Percentiles rank a stretch among this genome's conserved stretches.
phyloP scores from a whole-genome alignment of 2,797 vertebrate genomes.

The Phoxinus dragarum region DNA sequence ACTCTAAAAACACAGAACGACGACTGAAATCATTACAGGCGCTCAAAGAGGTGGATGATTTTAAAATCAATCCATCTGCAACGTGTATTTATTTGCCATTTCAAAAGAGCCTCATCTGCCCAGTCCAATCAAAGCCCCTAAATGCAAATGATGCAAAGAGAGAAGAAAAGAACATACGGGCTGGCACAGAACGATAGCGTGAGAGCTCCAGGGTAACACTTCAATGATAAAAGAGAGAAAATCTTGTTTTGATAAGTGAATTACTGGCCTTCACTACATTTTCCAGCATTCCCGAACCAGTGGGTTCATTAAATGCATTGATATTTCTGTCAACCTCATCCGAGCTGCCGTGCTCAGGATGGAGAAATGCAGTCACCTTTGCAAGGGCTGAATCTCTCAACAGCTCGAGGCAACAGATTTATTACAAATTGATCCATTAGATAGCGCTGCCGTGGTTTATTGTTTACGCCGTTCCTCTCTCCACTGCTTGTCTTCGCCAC shows the following conservation, averaged over 20 bases:
- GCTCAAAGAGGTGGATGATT: constrained; percentile 35
- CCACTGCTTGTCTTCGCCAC: constrained; percentile 63
- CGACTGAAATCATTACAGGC: constrained; percentile 25
- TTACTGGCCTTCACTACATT: constrained; percentile 58
- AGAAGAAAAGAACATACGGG: constrained; percentile 5
- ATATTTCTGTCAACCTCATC: constrained; percentile 74
- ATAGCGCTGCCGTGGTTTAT: constrained; percentile 78
- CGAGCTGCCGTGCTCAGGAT: constrained; percentile 74
- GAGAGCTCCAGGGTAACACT: constrained; percentile 35
- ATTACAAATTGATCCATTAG: constrained; percentile 89
- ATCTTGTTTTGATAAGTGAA: constrained; percentile 62
- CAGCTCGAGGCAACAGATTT: constrained; percentile 86
- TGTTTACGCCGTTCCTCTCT: constrained; percentile 70
- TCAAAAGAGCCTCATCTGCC: constrained; percentile 39
- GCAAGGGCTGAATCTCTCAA: constrained; percentile 78
- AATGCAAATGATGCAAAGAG: constrained; percentile 39
- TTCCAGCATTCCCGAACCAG: constrained; percentile 46
- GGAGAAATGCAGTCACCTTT: constrained; percentile 76
- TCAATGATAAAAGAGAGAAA: constrained; percentile 47
- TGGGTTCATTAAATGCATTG: constrained; percentile 72
- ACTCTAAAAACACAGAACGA: constrained; percentile 38
- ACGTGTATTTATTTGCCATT: constrained; percentile 45
- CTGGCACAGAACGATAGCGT: neutral
- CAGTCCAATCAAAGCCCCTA: constrained; percentile 39
- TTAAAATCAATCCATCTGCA: constrained; percentile 47